Evolutionary conservation across 2,113 vertebrate genomes (phyloP), one percentile per base, ranked within the genome.

Genomic region (Psittacus erithacus): DNA sequence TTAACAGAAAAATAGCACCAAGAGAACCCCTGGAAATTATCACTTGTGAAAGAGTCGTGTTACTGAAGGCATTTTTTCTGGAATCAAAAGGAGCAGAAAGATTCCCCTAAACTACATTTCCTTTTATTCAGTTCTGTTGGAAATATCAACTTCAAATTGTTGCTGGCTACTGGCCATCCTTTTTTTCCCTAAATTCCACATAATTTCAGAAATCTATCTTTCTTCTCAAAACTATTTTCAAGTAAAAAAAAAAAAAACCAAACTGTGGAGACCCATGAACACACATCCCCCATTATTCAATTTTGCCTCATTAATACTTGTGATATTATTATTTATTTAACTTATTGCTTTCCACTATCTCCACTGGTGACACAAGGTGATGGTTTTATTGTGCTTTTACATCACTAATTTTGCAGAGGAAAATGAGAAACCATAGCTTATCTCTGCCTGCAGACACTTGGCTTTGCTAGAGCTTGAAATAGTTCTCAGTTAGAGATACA

Each of bases 401-500:
- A 95, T 97, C 97, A 92, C 96, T 97, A 97, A 97, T 98, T 98
- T 97, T 95, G 69, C 83, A 96, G 88, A 95, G 94, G 84, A 97
- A 98, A 98, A 96, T 95, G 90, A 78, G 77, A 94, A 97, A 94
- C 86, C 95, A 67, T 74, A 78, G 97, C 96, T 98, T 98, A 98
- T 98, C 98, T 98, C 95, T 93, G 82, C 91, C 93, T 96, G 97
- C 97, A 98, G 98, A 98, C 77, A 93, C 84, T 96, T 97, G 85
- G 90, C 96, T 85, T 94, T 89, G 82, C 93, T 89, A 91, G 74
- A 95, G 94, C 95, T 81, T 86, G 88, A 97, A 97, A 96, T 95
- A 95, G 95, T 97, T 97, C 95, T 95, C 91, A 60, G 91, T 16
- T 14, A 94, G 95, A 96, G 96, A 97, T 97, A 95, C 57, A 96